Base-by-base conservation (phyloP, 2,113 vertebrate species). In the Chloropsis hardwickii region DNA sequence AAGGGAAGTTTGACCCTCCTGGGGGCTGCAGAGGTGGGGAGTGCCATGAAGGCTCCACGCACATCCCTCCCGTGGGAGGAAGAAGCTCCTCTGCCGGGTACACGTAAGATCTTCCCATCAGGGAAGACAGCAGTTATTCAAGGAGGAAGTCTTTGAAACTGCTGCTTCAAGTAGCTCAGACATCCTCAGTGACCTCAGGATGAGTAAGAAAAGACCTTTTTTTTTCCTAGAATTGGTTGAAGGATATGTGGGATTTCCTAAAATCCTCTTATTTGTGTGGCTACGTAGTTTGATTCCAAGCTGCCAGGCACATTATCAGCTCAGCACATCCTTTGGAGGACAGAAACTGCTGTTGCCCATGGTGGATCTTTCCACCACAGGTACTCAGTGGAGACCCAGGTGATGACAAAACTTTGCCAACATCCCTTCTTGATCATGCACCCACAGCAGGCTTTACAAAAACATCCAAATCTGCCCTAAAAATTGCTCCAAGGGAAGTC, bases 131-230 rank as follows among this genome's bases (percentile, higher is more conserved):
- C 56, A 90, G 83, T 84, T 86, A 78, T 86, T 88, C 56, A 62
- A 83, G 86, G 88, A 90, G 64, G 82, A 90, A 94, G n/a, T 50
- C 86, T 96, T 95, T 94, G 91, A 93, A 94, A 88, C 12, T 48
- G 8, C 35, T 85, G 77, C 87, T 71, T 64, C 57, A 71, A 94
- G 88, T 51, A 91, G 44, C 40, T 72, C 50, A 22, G 56, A 50
- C 86, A 86, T 40, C 90, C 62, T 84, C 44, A 33, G 33, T 91
- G 92, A 91, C 81, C 69, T 28, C 72, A 45, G 73, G 44, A 71
- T 47, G 86, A 88, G 82, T 51, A 60, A 6, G 1, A 54, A 71
- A 95, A 65, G 39, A 74, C 33, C 5, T 12, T 76, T 72, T 23
- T 44, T 67, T 62, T 10, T 11, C 76, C 76, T 51, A 10, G 39